Conservation (phyloP, 2,888 invertebrate genomes). For the Nineta flava region DNA sequence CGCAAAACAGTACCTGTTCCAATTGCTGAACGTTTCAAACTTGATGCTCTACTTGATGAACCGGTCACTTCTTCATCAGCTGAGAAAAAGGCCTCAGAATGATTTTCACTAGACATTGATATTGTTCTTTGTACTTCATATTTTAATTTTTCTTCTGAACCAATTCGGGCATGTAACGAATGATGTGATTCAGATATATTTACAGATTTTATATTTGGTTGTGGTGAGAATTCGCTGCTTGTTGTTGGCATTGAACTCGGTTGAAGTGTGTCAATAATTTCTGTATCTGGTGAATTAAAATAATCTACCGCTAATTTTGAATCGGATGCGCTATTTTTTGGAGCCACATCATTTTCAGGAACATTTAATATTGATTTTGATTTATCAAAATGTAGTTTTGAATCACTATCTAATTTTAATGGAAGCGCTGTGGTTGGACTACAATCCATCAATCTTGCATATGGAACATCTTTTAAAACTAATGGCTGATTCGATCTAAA, state of each 20-base stretch:
- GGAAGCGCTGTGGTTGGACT: slow-evolving; percentile 31
- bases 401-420: slow-evolving; percentile 52
- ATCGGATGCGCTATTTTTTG: slow-evolving; percentile 74
- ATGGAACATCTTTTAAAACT: slow-evolving; percentile 48
- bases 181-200: slow-evolving; percentile 52
- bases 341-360: slow-evolving; percentile 30
- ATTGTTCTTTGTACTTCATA: slow-evolving; percentile 63
- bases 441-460: slow-evolving; percentile 59
- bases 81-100: slow-evolving; percentile 83
- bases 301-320: slow-evolving; percentile 71
- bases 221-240: slow-evolving; percentile 21
- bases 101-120: slow-evolving; percentile 79
- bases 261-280: slow-evolving; percentile 6
- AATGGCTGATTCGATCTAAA: slow-evolving; percentile 6
- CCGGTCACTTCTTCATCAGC: slow-evolving; percentile 73
- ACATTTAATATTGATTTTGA: slow-evolving; percentile 30
- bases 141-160: slow-evolving; percentile 39
- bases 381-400: slow-evolving; percentile 40
- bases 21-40: slow-evolving; percentile 48
- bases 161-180: slow-evolving; percentile 40
- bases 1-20: slow-evolving; percentile 33
- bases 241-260: slow-evolving; percentile 11
- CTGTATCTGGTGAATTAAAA: slow-evolving; percentile 29
- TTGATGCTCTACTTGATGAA: slow-evolving; percentile 49
- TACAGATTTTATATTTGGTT: slow-evolving; percentile 32